These are phyloP conservation scores for Chionomys nivalis DNA, from an alignment of 2,113 vertebrate genomes.

Conservation along the genomic window DNA sequence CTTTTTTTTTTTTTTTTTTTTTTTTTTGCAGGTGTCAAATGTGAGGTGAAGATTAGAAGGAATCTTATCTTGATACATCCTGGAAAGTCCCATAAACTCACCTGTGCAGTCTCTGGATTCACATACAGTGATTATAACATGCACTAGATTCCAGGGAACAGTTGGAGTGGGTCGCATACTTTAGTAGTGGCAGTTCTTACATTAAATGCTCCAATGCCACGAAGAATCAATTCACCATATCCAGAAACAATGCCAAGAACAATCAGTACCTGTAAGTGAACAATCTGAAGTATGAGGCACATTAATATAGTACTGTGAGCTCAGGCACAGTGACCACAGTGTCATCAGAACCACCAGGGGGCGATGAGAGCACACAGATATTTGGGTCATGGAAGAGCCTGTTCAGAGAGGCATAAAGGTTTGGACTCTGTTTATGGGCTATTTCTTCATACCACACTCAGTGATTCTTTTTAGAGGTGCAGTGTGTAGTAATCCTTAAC, in stretches of 20 bases:
- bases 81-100: background rate
- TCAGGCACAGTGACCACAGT: background rate
- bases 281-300: background rate
- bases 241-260: background rate
- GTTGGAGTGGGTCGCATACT: background rate
- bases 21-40: background rate
- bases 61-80: background rate
- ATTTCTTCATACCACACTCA: accelerated
- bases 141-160: background rate
- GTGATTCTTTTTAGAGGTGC: background rate
- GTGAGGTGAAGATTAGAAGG: background rate
- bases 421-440: background rate
- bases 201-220: accelerated
- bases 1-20: too few species aligned
- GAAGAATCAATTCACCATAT: background rate
- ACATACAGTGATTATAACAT: background rate
- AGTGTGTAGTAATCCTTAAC: background rate
- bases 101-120: background rate
- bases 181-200: accelerated
- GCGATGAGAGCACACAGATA: too few species aligned
- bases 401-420: background rate
- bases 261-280: background rate
- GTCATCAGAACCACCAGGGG: background rate
- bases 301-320: background rate
- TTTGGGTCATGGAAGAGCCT: too few species aligned